phyloP scores from a whole-genome alignment of 2,797 vertebrate genomes.

The Pipistrellus nathusii region DNA sequence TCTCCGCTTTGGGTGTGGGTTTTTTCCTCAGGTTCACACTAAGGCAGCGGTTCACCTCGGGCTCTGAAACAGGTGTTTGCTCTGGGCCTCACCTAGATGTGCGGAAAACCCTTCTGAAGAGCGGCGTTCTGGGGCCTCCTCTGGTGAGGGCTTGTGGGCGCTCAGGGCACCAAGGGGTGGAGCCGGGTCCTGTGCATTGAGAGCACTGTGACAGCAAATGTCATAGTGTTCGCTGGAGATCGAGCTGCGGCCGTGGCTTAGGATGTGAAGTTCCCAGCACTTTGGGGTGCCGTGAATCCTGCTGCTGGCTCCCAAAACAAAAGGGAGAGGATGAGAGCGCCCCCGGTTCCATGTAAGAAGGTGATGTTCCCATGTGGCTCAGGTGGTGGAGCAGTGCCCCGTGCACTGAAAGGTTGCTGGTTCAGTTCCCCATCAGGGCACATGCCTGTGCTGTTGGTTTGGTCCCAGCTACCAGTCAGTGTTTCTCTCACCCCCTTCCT shows the following conservation, averaged over 20 bases:
- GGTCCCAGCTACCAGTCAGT: too few species aligned
- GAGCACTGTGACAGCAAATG: not conserved
- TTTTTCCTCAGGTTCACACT: not conserved
- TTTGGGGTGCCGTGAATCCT: fast-evolving
- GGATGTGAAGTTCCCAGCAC: not conserved
- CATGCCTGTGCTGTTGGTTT: too few species aligned
- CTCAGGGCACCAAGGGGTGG: not conserved
- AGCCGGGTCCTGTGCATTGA: not conserved
- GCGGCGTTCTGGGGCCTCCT: not conserved
- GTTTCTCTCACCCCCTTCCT: too few species aligned
- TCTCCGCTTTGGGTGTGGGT: not conserved
- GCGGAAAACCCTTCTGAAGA: not conserved
- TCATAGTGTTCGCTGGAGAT: too few species aligned
- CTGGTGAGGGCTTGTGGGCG: not conserved
- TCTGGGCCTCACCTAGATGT: not conserved
- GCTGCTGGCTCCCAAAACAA: not conserved
- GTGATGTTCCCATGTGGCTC: too few species aligned
- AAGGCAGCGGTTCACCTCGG: not conserved
- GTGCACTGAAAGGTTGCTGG: too few species aligned
- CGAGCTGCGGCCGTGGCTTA: not conserved
- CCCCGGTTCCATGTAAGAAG: not conserved
- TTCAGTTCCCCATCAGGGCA: too few species aligned
- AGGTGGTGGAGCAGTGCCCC: too few species aligned
- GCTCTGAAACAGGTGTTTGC: not conserved
- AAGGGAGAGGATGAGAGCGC: too few species aligned